These are phyloP conservation scores for Martes martes DNA, from an alignment of 2,113 vertebrate species.

Conservation along the genomic window DNA sequence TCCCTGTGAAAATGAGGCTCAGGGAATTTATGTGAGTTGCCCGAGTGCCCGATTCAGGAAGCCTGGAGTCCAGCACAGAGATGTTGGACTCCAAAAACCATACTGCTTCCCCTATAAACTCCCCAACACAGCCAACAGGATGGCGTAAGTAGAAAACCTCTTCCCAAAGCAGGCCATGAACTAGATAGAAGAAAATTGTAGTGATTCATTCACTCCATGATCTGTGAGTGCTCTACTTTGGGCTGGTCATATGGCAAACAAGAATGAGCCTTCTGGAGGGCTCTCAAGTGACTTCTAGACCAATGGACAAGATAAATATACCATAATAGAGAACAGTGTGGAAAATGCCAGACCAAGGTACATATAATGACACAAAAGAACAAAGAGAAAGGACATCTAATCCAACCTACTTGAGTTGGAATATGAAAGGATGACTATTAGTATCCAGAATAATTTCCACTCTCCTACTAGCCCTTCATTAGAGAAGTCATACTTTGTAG, in stretches of 20 bases:
- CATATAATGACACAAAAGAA: background rate
- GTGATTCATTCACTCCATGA: background rate
- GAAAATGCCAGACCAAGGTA: background rate
- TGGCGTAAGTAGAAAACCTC: background rate
- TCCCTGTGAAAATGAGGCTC: background rate
- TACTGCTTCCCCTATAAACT: background rate
- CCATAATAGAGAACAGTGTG: background rate
- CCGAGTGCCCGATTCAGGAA: background rate
- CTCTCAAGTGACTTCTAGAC: background rate
- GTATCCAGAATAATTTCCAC: background rate
- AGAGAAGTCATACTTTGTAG: background rate
- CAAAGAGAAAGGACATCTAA: background rate
- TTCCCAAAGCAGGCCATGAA: background rate
- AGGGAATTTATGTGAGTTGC: background rate
- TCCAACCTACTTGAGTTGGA: background rate
- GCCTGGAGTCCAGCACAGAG: background rate
- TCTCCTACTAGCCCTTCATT: background rate
- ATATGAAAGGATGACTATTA: background rate
- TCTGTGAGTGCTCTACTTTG: background rate
- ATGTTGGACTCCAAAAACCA: background rate
- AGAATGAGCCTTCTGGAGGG: background rate
- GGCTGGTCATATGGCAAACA: background rate
- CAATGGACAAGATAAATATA: background rate
- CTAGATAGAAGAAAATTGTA: background rate
- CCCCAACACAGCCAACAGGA: background rate